Evolutionary conservation across 2,888 invertebrate species (phyloP).

Genomic region (Criorhina ranunculi): DNA sequence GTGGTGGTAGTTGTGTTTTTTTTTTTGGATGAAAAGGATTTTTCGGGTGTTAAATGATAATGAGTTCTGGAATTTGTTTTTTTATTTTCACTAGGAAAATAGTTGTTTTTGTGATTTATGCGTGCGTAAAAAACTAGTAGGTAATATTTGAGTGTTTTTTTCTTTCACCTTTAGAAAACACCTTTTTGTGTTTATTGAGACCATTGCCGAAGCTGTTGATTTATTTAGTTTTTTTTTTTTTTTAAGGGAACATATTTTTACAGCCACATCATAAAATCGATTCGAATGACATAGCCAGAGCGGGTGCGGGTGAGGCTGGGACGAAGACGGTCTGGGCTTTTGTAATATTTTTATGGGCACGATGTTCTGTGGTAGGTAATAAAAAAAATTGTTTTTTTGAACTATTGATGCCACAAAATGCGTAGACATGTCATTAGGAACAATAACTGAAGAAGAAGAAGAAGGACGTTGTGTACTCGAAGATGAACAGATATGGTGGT

Average conservation of each 20-base stretch:
- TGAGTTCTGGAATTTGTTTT: slow-evolving; percentile 51
- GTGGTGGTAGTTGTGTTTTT: slow-evolving; percentile 29
- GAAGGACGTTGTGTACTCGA: slow-evolving; percentile 2
- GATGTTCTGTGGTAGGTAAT: slow-evolving; percentile 21
- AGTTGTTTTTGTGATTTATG: slow-evolving; percentile 58
- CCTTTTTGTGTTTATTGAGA: slow-evolving; percentile 55
- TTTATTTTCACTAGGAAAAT: slow-evolving; percentile 2
- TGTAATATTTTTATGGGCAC: slow-evolving; percentile 52
- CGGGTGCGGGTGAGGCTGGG: neutral
- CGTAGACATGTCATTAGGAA: slow-evolving; percentile 43
- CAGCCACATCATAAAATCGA: slow-evolving; percentile 53
- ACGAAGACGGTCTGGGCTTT: slow-evolving; percentile 15
- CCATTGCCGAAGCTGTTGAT: slow-evolving; percentile 55
- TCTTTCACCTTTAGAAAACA: slow-evolving; percentile 27
- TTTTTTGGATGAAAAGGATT: slow-evolving; percentile 75
- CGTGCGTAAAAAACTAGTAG: slow-evolving; percentile 27
- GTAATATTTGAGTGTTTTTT: neutral
- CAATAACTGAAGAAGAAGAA: slow-evolving; percentile 15
- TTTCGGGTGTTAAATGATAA: slow-evolving; percentile 76
- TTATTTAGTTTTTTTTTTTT: no score
- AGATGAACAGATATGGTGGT: slow-evolving; percentile 41
- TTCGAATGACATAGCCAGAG: slow-evolving; percentile 9
- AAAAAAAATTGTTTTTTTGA: slow-evolving; percentile 16
- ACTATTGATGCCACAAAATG: slow-evolving; percentile 34
- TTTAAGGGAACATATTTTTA: slow-evolving; percentile 43